Evolutionary conservation across 2,888 invertebrate genomes (phyloP).

Genomic region (Scrobipalpa atriplicella): DNA sequence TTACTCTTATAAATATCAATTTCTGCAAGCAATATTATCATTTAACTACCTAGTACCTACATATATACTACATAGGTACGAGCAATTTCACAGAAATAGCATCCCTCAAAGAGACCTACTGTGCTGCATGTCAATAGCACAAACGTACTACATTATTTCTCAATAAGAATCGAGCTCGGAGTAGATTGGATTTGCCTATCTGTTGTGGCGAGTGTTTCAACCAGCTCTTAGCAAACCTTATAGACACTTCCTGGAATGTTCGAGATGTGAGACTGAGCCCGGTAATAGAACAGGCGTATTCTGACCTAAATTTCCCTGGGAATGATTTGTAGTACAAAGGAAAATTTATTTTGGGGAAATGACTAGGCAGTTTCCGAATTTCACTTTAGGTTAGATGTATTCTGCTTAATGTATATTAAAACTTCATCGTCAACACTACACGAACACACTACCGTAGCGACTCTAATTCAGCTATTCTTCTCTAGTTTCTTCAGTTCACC

Average conservation of each 20-base stretch:
- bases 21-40: too few relatives aligned
- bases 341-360: conserved; percentile 2
- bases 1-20: too few relatives aligned
- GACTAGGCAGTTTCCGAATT: neutral
- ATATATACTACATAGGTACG: too few relatives aligned
- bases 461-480: too few relatives aligned
- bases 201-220: conserved; percentile 10
- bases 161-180: conserved; percentile 10
- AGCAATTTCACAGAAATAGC: neutral
- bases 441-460: too few relatives aligned
- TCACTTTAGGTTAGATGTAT: neutral
- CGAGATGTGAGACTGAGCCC: neutral
- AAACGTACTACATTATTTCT: neutral
- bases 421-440: too few relatives aligned
- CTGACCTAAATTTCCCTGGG: conserved; percentile 11
- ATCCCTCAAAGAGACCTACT: neutral
- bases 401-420: too few relatives aligned
- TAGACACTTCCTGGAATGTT: conserved; percentile 4
- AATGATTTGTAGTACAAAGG: conserved; percentile 14
- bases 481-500: too few relatives aligned
- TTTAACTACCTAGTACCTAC: too few relatives aligned
- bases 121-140: conserved; percentile 6
- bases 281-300: conserved; percentile 3
- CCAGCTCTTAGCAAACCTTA: conserved; percentile 13
- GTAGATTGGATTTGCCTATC: conserved; percentile 9